phyloP scores from a whole-genome alignment of 2,113 vertebrate species.

The Zingel zingel region DNA sequence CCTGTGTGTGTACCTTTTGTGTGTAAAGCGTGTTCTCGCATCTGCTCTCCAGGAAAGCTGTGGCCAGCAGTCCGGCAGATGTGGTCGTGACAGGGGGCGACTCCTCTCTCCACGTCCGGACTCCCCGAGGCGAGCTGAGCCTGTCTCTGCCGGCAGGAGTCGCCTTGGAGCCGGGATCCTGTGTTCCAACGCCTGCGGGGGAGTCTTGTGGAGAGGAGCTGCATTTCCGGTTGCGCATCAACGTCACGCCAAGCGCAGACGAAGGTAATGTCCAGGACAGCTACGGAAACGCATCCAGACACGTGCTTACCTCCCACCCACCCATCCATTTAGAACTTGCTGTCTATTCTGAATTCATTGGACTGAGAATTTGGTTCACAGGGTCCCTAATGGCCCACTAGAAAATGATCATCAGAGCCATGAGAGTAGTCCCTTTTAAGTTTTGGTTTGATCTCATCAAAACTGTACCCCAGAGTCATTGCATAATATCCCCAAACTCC shows the following conservation, averaged over 20 bases:
- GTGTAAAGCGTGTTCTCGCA: background rate
- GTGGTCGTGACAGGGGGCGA: slow-evolving; percentile 80
- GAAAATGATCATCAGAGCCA: slow-evolving; percentile 32
- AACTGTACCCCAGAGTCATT: slow-evolving; percentile 15
- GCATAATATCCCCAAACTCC: slow-evolving; percentile 18
- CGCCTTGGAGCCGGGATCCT: slow-evolving; percentile 84
- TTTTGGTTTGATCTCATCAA: slow-evolving; percentile 27
- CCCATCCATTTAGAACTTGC: too few species aligned
- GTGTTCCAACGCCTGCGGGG: slow-evolving; percentile 79
- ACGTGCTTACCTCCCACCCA: too few species aligned
- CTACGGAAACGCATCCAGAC: slow-evolving; percentile 14
- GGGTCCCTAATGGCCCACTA: slow-evolving; percentile 9
- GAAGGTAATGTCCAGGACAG: slow-evolving; percentile 70
- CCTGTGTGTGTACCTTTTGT: too few species aligned
- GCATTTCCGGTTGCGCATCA: slow-evolving; percentile 87
- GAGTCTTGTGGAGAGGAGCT: slow-evolving; percentile 82
- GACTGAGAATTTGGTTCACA: slow-evolving; percentile 43
- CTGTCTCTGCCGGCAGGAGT: slow-evolving; percentile 86
- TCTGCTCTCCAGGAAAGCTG: slow-evolving; percentile 75
- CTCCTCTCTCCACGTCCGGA: slow-evolving; percentile 76
- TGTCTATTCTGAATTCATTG: slow-evolving; percentile 56
- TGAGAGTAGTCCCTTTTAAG: slow-evolving; percentile 27
- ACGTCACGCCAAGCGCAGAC: slow-evolving; percentile 56
- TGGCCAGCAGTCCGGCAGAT: slow-evolving; percentile 68
- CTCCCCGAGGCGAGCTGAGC: slow-evolving; percentile 63